Evolutionary conservation across 2,888 invertebrate genomes (phyloP).

Genomic region (Podabrus alpinus): DNA sequence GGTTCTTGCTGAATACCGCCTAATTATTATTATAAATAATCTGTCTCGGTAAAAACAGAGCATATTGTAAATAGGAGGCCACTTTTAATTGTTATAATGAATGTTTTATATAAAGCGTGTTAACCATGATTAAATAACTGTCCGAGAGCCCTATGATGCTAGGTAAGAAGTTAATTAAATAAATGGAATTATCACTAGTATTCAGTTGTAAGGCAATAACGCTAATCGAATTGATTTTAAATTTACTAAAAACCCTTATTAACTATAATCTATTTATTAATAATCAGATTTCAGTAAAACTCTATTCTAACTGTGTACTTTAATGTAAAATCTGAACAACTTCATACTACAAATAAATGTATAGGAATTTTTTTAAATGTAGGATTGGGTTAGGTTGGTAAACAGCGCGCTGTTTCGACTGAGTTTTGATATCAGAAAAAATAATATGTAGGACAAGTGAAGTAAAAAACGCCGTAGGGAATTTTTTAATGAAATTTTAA

Average conservation of each 20-base stretch:
- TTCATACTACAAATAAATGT: background rate
- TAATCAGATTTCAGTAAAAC: background rate
- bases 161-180: too few species aligned
- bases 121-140: too few species aligned
- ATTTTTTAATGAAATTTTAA: background rate
- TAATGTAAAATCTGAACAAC: background rate
- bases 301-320: background rate
- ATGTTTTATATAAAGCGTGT: too few species aligned
- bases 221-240: background rate
- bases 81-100: too few species aligned
- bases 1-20: too few species aligned
- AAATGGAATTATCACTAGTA: too few species aligned
- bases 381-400: background rate
- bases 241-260: background rate
- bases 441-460: background rate
- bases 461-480: background rate
- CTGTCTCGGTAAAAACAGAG: too few species aligned
- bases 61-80: too few species aligned
- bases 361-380: background rate
- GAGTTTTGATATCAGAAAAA: background rate
- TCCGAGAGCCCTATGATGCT: too few species aligned
- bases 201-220: too few species aligned
- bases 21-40: too few species aligned
- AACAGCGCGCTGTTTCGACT: background rate
- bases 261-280: too few species aligned